These are phyloP conservation scores for Denticeps clupeoides DNA, from an alignment of 2,797 vertebrate species.

Conservation along the genomic window DNA sequence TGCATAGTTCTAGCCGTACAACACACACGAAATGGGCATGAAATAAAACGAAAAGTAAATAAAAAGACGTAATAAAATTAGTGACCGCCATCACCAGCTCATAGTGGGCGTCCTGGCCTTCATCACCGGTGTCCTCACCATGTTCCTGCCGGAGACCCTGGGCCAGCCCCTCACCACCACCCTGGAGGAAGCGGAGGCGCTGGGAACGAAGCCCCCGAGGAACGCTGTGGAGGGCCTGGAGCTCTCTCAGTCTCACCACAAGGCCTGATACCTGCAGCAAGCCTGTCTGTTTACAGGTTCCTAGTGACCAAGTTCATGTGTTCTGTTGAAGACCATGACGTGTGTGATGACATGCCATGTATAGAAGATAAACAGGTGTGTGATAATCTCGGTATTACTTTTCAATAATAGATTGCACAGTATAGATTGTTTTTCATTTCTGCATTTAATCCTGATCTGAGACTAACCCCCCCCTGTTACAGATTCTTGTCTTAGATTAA, in stretches of 20 bases:
- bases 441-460: no score
- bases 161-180: constrained; percentile 72
- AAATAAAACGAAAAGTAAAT: not conserved
- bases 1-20: not conserved
- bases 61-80: not conserved
- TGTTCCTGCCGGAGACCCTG: constrained; percentile 79
- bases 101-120: constrained; percentile 79
- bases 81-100: constrained; percentile 36
- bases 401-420: no score
- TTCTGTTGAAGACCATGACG: no score
- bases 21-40: no score
- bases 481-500: no score
- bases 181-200: constrained; percentile 67
- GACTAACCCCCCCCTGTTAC: no score
- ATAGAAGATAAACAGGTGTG: no score
- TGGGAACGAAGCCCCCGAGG: constrained; percentile 41
- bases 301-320: no score
- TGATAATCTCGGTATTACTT: no score
- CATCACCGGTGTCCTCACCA: constrained; percentile 67
- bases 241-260: constrained; percentile 31
- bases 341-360: no score
- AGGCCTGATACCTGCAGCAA: constrained; percentile 23
- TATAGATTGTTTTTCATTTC: no score
- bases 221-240: constrained; percentile 36
- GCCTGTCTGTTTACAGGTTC: no score